phyloP scores from a whole-genome alignment of 2,888 invertebrate genomes.

The Eupithecia vulgata region DNA sequence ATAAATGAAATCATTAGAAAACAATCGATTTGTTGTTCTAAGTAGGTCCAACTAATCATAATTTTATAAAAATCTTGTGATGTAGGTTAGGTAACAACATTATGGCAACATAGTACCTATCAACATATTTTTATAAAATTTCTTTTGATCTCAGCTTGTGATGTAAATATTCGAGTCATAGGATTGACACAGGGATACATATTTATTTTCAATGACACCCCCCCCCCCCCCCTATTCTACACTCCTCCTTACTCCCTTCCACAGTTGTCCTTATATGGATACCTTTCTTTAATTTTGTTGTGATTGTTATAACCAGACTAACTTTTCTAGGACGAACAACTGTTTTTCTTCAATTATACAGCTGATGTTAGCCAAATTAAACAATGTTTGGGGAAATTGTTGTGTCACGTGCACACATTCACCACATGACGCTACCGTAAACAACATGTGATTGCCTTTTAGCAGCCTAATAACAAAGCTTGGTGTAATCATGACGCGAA shows the following conservation, averaged over 20 bases:
- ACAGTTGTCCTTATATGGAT: neutral
- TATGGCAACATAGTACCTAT: too few species aligned
- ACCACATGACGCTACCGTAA: conserved; percentile 41
- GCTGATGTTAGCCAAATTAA: neutral
- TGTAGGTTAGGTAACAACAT: too few species aligned
- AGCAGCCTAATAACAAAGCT: conserved; percentile 55
- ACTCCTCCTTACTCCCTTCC: too few species aligned
- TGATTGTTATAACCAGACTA: neutral
- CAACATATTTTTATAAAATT: neutral
- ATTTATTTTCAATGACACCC: neutral
- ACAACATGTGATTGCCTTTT: conserved; percentile 48
- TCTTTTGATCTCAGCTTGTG: too few species aligned
- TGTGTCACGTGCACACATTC: conserved; percentile 29
- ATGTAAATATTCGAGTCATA: neutral
- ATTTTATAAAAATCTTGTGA: too few species aligned
- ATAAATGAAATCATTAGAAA: too few species aligned
- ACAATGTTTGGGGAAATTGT: too few species aligned
- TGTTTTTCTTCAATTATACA: conserved; percentile 2
- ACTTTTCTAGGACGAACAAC: neutral
- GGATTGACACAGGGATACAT: neutral
- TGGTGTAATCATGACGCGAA: conserved; percentile 48
- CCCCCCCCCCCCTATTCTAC: too few species aligned
- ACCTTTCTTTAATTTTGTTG: neutral
- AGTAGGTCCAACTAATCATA: too few species aligned
- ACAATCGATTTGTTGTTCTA: too few species aligned